These are phyloP conservation scores for Thymallus thymallus DNA, from an alignment of 2,113 vertebrate species.

Conservation along the genomic window DNA sequence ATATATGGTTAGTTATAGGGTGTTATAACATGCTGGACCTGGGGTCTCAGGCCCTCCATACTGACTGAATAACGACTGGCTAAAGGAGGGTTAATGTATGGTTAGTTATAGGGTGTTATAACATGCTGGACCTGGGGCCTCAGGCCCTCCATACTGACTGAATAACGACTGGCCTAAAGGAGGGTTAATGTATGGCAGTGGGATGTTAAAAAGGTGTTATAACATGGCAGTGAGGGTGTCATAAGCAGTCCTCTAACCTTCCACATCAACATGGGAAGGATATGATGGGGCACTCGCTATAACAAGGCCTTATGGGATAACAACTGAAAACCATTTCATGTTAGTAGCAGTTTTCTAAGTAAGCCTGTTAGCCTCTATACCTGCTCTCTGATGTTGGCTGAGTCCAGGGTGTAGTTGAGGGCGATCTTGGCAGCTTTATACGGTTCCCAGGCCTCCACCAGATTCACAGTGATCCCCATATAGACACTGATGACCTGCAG, in stretches of 20 bases:
- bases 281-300: neutral
- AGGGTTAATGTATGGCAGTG: too few relatives aligned
- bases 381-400: slow-evolving; percentile 93
- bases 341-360: neutral
- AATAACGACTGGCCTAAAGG: too few relatives aligned
- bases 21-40: neutral
- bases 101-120: too few relatives aligned
- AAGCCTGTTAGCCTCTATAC: slow-evolving; percentile 60
- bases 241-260: neutral
- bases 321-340: neutral
- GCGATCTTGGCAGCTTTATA: slow-evolving; percentile 98
- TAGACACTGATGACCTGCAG: slow-evolving; percentile 97
- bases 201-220: too few relatives aligned
- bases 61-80: too few relatives aligned
- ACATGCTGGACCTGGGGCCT: too few relatives aligned
- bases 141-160: too few relatives aligned
- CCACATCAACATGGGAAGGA: neutral
- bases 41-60: too few relatives aligned
- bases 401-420: slow-evolving; percentile 92
- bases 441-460: slow-evolving; percentile 95
- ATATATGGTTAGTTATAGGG: neutral
- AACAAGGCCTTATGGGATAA: neutral
- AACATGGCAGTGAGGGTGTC: neutral
- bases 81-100: too few relatives aligned
- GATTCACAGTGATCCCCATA: slow-evolving; percentile 96